Evolutionary conservation across 2,113 vertebrate genomes (phyloP).

Genomic region (Halcyon senegalensis): DNA sequence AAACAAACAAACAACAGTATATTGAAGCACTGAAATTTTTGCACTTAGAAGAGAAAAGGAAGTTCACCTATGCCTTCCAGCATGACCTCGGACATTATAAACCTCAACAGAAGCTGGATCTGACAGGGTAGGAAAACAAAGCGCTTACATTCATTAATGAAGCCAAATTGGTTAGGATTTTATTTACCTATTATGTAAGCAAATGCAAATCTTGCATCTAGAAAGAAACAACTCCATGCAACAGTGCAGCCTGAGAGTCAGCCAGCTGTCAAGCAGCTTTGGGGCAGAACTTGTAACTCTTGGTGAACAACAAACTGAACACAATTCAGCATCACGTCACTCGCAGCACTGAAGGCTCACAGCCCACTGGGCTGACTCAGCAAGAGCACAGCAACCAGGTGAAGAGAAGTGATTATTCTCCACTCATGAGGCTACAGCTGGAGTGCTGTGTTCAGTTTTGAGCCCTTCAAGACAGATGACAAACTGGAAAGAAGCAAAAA

Average conservation of each 20-base stretch:
- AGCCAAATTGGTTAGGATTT: neutral
- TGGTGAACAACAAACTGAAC: neutral
- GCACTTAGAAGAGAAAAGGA: neutral
- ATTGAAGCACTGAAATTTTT: neutral
- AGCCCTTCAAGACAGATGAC: neutral
- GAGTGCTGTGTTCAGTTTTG: neutral
- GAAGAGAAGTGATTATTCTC: neutral
- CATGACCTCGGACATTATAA: neutral
- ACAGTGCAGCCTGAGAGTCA: neutral
- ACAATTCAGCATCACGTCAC: accelerated
- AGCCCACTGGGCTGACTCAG: neutral
- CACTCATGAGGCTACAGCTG: neutral
- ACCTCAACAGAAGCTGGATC: neutral
- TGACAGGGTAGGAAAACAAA: neutral
- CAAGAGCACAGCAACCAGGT: neutral
- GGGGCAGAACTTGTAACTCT: neutral
- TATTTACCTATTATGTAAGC: neutral
- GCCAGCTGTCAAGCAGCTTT: neutral
- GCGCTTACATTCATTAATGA: accelerated
- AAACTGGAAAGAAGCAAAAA: neutral
- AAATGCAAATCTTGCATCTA: neutral
- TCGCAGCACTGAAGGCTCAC: neutral
- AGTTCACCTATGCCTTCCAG: neutral
- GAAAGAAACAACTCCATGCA: neutral
- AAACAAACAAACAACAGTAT: neutral